Conservation (phyloP, 2,888 invertebrate species). For the Lasioglossum leucozonium region DNA sequence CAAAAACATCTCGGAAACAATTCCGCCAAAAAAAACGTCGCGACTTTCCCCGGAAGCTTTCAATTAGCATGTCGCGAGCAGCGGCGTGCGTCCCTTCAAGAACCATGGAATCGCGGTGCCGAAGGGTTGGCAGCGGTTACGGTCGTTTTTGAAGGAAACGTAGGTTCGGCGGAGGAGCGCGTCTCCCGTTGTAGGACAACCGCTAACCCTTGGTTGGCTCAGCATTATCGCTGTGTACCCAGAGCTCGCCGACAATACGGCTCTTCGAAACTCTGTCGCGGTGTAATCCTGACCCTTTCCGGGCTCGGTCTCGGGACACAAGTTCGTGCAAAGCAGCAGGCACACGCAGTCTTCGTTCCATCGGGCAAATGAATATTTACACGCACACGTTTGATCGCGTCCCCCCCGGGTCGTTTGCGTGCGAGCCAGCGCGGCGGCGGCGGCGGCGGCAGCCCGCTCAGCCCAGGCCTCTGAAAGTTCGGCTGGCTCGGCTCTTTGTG, state of each 20-base stretch:
- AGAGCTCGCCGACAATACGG: conserved; percentile 70
- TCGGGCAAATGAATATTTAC: conserved; percentile 59
- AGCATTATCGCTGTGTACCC: conserved; percentile 74
- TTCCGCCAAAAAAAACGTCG: conserved; percentile 41
- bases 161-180: neutral
- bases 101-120: neutral
- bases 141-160: neutral
- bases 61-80: conserved; percentile 62
- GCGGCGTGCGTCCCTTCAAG: neutral
- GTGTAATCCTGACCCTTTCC: conserved; percentile 54
- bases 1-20: conserved; percentile 54
- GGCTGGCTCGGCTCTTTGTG: conserved; percentile 43
- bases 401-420: conserved; percentile 29
- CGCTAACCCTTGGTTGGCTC: conserved; percentile 45
- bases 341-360: conserved; percentile 22
- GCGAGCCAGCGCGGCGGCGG: neutral
- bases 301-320: conserved; percentile 8
- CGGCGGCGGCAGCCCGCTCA: too few relatives aligned
- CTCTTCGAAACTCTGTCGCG: conserved; percentile 45
- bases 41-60: conserved; percentile 53
- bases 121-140: neutral
- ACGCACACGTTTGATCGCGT: conserved; percentile 54
- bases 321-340: conserved; percentile 34
- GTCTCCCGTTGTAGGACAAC: conserved; percentile 47
- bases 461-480: conserved; percentile 25